Conservation (phyloP, 2,888 invertebrate genomes). For the Eupeodes latifasciatus region DNA sequence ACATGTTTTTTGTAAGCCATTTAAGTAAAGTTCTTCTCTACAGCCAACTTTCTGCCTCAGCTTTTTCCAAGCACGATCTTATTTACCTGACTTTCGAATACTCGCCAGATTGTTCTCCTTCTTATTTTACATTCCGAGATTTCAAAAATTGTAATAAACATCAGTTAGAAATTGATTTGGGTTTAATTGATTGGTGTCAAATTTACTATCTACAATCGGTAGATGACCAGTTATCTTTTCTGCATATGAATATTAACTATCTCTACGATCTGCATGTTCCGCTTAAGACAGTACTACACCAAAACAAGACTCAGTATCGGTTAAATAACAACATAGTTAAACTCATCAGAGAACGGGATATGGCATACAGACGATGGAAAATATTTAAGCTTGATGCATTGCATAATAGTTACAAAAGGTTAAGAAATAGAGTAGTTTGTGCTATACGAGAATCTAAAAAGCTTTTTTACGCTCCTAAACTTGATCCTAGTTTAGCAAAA, state of each 20-base stretch:
- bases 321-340: background rate
- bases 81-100: slow-evolving; percentile 5
- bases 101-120: background rate
- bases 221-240: background rate
- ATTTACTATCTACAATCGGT: background rate
- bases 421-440: background rate
- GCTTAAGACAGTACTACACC: background rate
- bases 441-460: background rate
- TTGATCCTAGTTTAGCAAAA: background rate
- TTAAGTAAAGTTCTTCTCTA: background rate
- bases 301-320: background rate
- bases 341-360: background rate
- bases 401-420: background rate
- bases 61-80: background rate
- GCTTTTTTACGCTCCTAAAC: background rate
- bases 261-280: background rate
- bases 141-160: background rate
- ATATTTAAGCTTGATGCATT: background rate
- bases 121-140: background rate
- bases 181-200: background rate
- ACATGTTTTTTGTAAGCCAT: slow-evolving; percentile 18
- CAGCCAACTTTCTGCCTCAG: background rate
- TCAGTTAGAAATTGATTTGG: slow-evolving; percentile 4
- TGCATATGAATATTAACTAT: background rate
- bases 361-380: background rate